Percentiles rank a stretch among this genome's conserved stretches.
Conservation (phyloP, 1,140 invertebrate species). For the Druon quercuslanigerum region DNA sequence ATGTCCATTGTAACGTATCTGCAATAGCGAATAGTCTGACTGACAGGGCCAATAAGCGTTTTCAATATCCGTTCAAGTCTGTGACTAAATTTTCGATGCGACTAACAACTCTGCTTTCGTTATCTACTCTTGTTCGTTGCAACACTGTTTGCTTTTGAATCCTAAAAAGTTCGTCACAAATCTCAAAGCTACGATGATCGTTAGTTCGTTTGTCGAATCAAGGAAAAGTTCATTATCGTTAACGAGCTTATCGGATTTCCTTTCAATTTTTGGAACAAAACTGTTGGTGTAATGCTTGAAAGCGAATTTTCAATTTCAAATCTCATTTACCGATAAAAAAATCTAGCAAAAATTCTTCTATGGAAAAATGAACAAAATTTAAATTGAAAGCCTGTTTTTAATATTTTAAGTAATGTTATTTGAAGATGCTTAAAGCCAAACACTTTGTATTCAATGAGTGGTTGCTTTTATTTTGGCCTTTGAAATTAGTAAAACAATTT, state of each 20-base stretch:
- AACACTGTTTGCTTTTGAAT: conserved; percentile 1
- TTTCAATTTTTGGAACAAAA: conserved; percentile 31
- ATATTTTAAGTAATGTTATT: too few relatives aligned
- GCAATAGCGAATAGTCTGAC: background rate
- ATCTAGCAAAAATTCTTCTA: background rate
- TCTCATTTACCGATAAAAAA: too few relatives aligned
- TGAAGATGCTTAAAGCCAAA: too few relatives aligned
- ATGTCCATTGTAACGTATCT: background rate
- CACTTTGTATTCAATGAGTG: too few relatives aligned
- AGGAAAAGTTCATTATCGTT: conserved; percentile 6
- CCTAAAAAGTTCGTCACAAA: background rate
- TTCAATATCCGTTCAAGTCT: background rate
- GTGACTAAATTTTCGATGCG: background rate
- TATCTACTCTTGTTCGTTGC: background rate
- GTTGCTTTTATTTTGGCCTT: too few relatives aligned
- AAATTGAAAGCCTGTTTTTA: too few relatives aligned
- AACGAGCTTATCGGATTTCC: background rate
- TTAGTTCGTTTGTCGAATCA: background rate
- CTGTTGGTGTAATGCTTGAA: too few relatives aligned
- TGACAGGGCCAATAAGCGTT: conserved; percentile 6
- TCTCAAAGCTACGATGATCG: background rate
- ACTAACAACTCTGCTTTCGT: background rate
- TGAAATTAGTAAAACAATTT: too few relatives aligned
- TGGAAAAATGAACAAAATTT: too few relatives aligned
- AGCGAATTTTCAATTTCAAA: too few relatives aligned